Base-by-base conservation (phyloP, 2,888 invertebrate species). In the Drosophila kokeensis region DNA sequence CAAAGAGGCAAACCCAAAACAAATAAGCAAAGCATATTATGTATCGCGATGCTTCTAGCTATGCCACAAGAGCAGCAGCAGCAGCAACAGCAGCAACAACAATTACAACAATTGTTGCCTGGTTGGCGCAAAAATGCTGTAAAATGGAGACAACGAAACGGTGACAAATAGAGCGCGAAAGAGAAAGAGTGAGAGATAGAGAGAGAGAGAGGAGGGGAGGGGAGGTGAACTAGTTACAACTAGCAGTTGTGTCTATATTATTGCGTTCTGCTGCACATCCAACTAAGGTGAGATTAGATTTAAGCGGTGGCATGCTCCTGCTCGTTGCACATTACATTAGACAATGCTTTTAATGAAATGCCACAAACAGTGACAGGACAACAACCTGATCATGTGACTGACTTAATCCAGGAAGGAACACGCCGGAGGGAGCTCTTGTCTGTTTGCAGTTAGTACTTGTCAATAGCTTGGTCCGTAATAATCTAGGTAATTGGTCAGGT, bases 11-110 rank as follows among this genome's bases (percentile, higher is more conserved):
- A 60, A 60, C 60, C 61, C 62, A 79, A 73, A 76, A 62, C 79
- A 79, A 79, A 79, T 79, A 79, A 70, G 76, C 79, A 73, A 79
- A 79, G 48, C 79, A 79, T 79, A 79, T 79, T 79, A 79, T 76
- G 76, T 63, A 67, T 66, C 66, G 75, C 72, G 64, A 71, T 77
- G 78, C 70, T 63, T 48, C 57, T n/a, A 70, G 74, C 77, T 34
- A 73, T 73, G 76, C 48, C 76, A 66, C 69, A 73, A 27, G 62
- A 69, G 40, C 74, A 52, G 27, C 32, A 60, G 27, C 32, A 60
- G 24, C 32, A 54, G 38, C 53, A 66, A 32, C 49, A 55, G 29
- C 48, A 62, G 34, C 27, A 49, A 53, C 45, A 67, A 15, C 57
- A 63, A 36, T 57, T 24, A 61, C 40, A 59, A 69, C 73, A 76